Base-by-base conservation (phyloP, 2,888 invertebrate genomes). In the Eristalinus sepulchralis region DNA sequence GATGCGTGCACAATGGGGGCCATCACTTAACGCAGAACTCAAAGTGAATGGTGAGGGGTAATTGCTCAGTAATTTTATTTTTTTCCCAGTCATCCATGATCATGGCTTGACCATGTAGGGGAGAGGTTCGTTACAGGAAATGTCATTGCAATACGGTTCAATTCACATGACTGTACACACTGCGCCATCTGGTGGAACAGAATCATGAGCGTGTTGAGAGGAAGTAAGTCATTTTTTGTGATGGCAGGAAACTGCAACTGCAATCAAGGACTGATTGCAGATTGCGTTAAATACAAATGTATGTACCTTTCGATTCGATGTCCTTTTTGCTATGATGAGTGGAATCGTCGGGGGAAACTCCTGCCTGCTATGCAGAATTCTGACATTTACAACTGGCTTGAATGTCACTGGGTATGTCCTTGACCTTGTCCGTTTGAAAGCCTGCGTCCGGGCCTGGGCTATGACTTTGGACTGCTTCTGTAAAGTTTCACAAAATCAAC, bases 161-260 rank as follows among this genome's bases (percentile, higher is more conserved):
- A 8, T 47, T 47, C 47, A 8, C 31, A 47, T 11, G 47, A 17
- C 9, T 64, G 39, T 47, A 20, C 24, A 39, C 27, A 39, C 9
- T 27, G 27, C 31, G 17, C 17, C 66, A 53, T 66, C 47, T 66
- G 47, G 47, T 66, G 31, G 27, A 31, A 47, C 66, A 66, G 31
- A 3, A 17, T 11, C 27, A 31, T 31, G 27, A 10, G 9, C 17
- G 10, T 34, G 17, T 47, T 47, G 4, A 47, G 6, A 47, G 47
- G 47, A 47, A 47, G 8, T 39, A 39, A 13, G 39, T n/a, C 2
- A n/a, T n/a, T 5, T 39, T 39, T 39, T 39, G 13, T n/a, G n/a
- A n/a, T 39, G 13, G n/a, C 4, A 13, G 39, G 39, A n/a, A 13
- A n/a, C 6, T 39, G 39, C 3, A 1, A 4, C 4, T 13, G 39